Evolutionary conservation across 2,888 invertebrate species (phyloP).

Genomic region (Chaetogeoica ovagalla): DNA sequence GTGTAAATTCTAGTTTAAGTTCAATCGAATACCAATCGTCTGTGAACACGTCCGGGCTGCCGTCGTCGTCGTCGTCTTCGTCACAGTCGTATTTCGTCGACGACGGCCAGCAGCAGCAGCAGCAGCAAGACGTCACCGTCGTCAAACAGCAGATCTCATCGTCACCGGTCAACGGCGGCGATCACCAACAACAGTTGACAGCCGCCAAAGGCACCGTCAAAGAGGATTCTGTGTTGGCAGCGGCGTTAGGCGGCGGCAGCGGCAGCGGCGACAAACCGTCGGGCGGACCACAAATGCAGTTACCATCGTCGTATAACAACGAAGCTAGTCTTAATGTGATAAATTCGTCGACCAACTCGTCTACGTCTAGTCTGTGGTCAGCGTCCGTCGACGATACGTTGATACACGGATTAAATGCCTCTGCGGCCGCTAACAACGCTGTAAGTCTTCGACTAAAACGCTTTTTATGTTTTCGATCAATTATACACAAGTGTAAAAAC

Average conservation of each 20-base stretch:
- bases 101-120: constrained; percentile 27
- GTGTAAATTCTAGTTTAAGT: constrained; percentile 53
- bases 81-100: constrained; percentile 46
- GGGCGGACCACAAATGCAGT: constrained; percentile 56
- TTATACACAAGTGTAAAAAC: too few relatives aligned
- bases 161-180: constrained; percentile 50
- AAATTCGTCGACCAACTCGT: constrained; percentile 58
- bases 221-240: constrained; percentile 45
- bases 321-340: constrained; percentile 59
- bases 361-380: constrained; percentile 58
- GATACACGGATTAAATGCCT: constrained; percentile 58
- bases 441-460: constrained; percentile 54
- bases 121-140: constrained; percentile 25
- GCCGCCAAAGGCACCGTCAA: constrained; percentile 23
- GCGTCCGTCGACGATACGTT: constrained; percentile 58
- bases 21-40: constrained; percentile 50
- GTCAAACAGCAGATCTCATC: constrained; percentile 49
- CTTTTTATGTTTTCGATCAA: neutral
- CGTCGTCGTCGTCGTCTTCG: constrained; percentile 34
- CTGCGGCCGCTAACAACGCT: constrained; percentile 57
- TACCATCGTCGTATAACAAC: constrained; percentile 58
- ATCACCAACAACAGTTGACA: constrained; percentile 46
- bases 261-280: constrained; percentile 39
- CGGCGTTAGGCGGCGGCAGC: constrained; percentile 1
- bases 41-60: constrained; percentile 34